These are phyloP conservation scores for Alcedo quadribrachys DNA, from an alignment of 2,797 vertebrate genomes.

Conservation along the genomic window DNA sequence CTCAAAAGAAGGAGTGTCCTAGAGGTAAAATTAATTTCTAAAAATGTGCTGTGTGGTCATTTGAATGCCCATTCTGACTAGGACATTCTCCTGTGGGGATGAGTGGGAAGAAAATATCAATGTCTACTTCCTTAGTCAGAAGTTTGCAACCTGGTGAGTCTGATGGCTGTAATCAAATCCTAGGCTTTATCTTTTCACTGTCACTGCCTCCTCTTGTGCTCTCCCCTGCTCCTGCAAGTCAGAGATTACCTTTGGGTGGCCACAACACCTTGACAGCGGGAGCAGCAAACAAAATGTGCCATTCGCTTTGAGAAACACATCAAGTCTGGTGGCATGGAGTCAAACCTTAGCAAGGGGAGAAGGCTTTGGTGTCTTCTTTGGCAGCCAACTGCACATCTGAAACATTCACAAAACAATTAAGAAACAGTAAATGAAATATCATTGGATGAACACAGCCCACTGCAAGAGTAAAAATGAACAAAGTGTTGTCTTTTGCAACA, in stretches of 20 bases:
- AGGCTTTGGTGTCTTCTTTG: neutral
- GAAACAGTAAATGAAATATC: neutral
- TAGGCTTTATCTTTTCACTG: neutral
- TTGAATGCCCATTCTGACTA: neutral
- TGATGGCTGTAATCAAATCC: neutral
- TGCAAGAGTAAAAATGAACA: neutral
- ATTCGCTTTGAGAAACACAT: neutral
- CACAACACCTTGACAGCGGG: neutral
- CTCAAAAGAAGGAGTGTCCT: neutral
- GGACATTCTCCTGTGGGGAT: neutral
- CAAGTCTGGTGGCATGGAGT: neutral
- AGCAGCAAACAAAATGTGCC: accelerated
- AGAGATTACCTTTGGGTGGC: neutral
- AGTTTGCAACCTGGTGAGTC: neutral
- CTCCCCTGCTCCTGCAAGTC: neutral
- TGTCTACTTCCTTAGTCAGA: neutral
- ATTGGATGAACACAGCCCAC: neutral
- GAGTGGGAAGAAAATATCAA: neutral
- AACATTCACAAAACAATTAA: neutral
- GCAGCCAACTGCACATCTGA: neutral
- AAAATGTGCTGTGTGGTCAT: neutral
- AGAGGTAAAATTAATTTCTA: neutral
- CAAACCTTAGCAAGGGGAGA: neutral
- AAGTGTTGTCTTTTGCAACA: neutral
- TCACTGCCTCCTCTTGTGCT: neutral